A percentile compares a stretch with the other conserved stretches of the same genome.
phyloP scores from a whole-genome alignment of 1,140 invertebrate species.

The Ctenoplectra terminalis region DNA sequence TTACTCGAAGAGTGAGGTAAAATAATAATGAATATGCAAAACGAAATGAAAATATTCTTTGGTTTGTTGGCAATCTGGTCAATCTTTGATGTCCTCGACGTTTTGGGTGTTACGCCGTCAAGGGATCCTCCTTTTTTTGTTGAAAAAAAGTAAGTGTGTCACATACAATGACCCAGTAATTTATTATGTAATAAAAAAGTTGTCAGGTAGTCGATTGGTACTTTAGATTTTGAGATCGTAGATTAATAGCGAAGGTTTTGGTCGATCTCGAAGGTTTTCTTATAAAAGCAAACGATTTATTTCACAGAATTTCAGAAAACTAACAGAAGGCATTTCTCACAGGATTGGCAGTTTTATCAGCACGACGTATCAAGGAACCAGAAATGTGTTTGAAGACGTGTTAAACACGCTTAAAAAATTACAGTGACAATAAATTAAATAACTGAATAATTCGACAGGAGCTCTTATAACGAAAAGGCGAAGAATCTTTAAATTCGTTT shows the following conservation, averaged over 20 bases:
- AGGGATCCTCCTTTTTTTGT: neutral
- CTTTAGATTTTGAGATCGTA: constrained; percentile 31
- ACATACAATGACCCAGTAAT: neutral
- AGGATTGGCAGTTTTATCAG: constrained; percentile 17
- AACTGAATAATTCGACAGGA: neutral
- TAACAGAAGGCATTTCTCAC: constrained; percentile 29
- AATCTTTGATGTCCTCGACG: constrained; percentile 8
- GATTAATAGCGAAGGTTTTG: constrained; percentile 26
- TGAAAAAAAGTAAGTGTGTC: neutral
- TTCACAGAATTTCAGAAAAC: constrained; percentile 16
- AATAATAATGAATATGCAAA: neutral
- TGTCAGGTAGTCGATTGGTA: constrained; percentile 3
- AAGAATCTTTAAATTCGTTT: constrained; percentile 5
- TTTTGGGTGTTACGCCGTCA: neutral
- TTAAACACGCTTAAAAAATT: neutral
- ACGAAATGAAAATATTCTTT: constrained; percentile 22
- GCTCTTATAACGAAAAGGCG: constrained; percentile 2
- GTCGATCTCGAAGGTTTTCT: constrained; percentile 4
- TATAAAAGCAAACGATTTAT: constrained; percentile 18
- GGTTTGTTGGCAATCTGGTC: constrained; percentile 24
- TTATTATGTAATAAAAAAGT: neutral
- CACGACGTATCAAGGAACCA: neutral
- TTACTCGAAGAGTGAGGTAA: too few species aligned
- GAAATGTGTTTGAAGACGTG: neutral
- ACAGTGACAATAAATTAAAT: neutral